These are phyloP conservation scores for Parnassius smintheus DNA, from an alignment of 2,888 invertebrate genomes.

Conservation along the genomic window DNA sequence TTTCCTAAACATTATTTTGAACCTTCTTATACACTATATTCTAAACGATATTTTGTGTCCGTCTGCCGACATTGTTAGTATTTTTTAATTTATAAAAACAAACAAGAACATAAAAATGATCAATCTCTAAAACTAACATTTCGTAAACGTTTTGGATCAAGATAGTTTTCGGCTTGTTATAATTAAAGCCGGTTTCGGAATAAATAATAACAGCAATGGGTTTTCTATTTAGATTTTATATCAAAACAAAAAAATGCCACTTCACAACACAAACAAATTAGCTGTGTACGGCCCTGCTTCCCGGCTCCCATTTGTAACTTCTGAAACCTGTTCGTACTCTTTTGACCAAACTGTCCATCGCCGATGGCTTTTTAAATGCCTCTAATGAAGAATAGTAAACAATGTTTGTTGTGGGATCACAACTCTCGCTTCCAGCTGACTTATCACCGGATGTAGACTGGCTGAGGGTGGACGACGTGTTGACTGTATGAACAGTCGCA, in stretches of 20 bases:
- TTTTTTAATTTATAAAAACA: too few relatives aligned
- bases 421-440: constrained; percentile 45
- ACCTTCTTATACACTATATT: too few relatives aligned
- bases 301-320: constrained; percentile 66
- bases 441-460: constrained; percentile 36
- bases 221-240: constrained; percentile 25
- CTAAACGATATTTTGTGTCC: too few relatives aligned
- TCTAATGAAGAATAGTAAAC: constrained; percentile 56
- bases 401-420: constrained; percentile 56
- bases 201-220: not conserved
- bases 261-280: constrained; percentile 38
- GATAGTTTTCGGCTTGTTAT: not conserved
- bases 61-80: too few relatives aligned
- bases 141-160: too few relatives aligned
- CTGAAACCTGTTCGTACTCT: constrained; percentile 41
- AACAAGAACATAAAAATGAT: too few relatives aligned
- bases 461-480: constrained; percentile 32
- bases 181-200: not conserved
- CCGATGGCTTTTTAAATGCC: constrained; percentile 46
- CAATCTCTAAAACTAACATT: too few relatives aligned
- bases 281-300: constrained; percentile 61
- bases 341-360: constrained; percentile 40
- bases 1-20: too few relatives aligned
- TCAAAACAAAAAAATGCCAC: constrained; percentile 35
- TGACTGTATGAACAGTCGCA: constrained; percentile 19